Evolutionary conservation across 2,113 vertebrate species (phyloP).

Genomic region (Xiphophorus hellerii): DNA sequence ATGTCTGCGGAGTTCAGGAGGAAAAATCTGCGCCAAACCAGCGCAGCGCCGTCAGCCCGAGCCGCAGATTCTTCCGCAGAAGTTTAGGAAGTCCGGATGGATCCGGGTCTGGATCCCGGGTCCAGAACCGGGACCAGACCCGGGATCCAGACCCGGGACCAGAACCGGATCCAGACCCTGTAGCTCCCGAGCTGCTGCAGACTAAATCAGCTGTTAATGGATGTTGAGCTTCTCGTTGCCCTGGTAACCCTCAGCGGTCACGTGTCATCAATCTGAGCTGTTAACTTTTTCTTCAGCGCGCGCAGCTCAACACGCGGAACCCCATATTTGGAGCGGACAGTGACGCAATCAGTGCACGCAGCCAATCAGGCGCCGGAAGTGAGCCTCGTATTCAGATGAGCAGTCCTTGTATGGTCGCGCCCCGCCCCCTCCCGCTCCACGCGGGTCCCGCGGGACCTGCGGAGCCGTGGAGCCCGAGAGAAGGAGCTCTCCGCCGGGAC

Average conservation of each 20-base stretch:
- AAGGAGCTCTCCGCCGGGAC: constrained; percentile 84
- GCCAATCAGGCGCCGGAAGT: constrained; percentile 65
- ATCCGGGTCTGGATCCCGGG: too few species aligned
- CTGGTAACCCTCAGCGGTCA: not conserved
- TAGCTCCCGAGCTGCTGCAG: not conserved
- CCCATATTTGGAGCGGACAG: constrained; percentile 45
- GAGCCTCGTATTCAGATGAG: constrained; percentile 57
- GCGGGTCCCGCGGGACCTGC: constrained; percentile 71
- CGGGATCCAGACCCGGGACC: too few species aligned
- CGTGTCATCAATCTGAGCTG: not conserved
- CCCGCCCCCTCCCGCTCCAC: constrained; percentile 62
- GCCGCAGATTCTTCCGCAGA: constrained; percentile 38
- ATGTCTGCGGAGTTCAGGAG: constrained; percentile 14
- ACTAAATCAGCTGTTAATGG: not conserved
- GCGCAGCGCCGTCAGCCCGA: constrained; percentile 26
- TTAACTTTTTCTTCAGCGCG: constrained; percentile 17
- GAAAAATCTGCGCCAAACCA: constrained; percentile 29
- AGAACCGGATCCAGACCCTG: too few species aligned
- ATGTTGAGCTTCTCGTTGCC: not conserved
- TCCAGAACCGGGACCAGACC: too few species aligned
- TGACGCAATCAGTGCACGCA: constrained; percentile 48
- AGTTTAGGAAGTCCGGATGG: too few species aligned
- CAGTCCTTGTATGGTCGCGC: constrained; percentile 66
- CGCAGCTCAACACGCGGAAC: constrained; percentile 55
- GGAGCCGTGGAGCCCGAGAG: constrained; percentile 73